phyloP scores from a whole-genome alignment of 2,113 vertebrate genomes.

The Mixornis gularis region DNA sequence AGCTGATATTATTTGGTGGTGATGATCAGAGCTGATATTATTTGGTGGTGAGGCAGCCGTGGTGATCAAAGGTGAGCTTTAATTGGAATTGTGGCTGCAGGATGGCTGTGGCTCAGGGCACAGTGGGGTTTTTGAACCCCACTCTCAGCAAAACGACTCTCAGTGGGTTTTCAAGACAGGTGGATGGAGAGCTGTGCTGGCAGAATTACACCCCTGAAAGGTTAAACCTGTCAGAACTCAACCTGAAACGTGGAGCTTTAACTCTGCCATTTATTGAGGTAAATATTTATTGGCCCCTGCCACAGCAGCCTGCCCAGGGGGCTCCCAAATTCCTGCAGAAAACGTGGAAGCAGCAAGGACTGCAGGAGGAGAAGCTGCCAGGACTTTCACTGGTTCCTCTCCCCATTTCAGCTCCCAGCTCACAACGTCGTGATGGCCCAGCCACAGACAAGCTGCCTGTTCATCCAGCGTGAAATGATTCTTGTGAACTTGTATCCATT shows the following conservation, averaged over 20 bases:
- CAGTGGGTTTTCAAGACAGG: neutral
- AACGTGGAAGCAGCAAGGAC: neutral
- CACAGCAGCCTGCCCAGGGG: neutral
- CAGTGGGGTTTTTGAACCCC: neutral
- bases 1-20: no score
- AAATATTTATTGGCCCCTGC: neutral
- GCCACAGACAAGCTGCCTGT: slow-evolving; percentile 14
- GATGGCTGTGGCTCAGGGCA: neutral
- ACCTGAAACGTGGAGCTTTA: neutral
- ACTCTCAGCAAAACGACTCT: neutral
- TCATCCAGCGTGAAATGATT: slow-evolving; percentile 44
- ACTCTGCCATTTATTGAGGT: neutral
- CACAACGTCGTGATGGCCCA: neutral
- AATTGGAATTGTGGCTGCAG: neutral
- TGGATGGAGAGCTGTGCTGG: neutral
- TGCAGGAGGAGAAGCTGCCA: neutral
- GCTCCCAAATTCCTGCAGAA: neutral
- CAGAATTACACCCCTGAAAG: neutral
- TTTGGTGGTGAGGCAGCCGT: no score
- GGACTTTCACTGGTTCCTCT: neutral
- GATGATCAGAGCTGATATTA: no score
- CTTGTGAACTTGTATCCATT: neutral
- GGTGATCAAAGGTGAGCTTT: neutral
- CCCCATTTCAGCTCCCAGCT: neutral
- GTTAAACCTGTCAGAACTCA: neutral